A percentile compares a stretch with the other conserved stretches of the same genome.
Evolutionary conservation across 2,113 vertebrate genomes (phyloP).

Genomic region (Corythoichthys haematopterus): DNA sequence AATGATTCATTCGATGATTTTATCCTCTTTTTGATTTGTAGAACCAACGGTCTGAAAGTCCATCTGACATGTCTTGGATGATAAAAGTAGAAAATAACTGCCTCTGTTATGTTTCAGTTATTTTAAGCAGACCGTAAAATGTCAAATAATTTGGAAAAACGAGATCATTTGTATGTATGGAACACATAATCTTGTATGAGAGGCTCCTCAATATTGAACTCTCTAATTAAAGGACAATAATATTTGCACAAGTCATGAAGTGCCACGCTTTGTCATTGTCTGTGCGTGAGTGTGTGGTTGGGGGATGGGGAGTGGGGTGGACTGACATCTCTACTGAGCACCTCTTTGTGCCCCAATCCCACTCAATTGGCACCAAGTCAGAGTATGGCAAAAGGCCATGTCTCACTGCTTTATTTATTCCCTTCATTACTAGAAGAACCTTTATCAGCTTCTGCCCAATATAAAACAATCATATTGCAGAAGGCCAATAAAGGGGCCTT

Average conservation of each 20-base stretch:
- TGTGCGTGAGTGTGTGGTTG: slow-evolving; percentile 22
- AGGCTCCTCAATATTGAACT: no score
- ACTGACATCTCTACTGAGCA: slow-evolving; percentile 53
- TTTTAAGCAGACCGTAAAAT: neutral
- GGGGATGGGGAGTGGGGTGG: slow-evolving; percentile 30
- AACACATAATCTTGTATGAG: neutral
- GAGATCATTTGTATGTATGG: no score
- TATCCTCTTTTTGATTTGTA: no score
- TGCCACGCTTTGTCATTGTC: slow-evolving; percentile 32
- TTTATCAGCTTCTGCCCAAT: slow-evolving; percentile 27
- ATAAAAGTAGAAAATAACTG: no score
- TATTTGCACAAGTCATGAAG: slow-evolving; percentile 13
- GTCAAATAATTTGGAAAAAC: no score
- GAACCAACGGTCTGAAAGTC: no score
- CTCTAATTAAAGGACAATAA: no score
- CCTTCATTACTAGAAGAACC: slow-evolving; percentile 34
- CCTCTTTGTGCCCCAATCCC: slow-evolving; percentile 63
- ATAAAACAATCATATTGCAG: slow-evolving; percentile 45
- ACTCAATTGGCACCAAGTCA: slow-evolving; percentile 60
- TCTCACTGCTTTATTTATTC: slow-evolving; percentile 56
- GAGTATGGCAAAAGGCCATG: slow-evolving; percentile 59
- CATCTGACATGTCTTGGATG: no score
- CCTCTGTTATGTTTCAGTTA: neutral
- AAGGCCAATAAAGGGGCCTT: slow-evolving; percentile 20
- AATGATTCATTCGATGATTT: no score